Base-by-base conservation (phyloP, 1,140 invertebrate genomes). In the Dendrolimus punctatus region DNA sequence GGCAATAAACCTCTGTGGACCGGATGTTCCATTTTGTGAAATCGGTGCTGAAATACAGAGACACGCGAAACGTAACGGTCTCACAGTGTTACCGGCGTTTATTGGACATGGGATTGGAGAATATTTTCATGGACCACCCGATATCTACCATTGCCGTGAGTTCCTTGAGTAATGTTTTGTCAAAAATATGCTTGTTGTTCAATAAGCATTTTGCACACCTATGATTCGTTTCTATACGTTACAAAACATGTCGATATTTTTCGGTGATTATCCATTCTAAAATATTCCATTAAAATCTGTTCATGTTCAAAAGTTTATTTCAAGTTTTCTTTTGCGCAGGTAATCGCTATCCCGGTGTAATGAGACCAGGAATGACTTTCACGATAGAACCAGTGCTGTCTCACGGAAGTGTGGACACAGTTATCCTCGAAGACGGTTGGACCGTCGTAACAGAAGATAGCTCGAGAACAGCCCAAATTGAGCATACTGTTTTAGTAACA, bases 61-160 rank as follows among this genome's bases (percentile, higher is more conserved):
- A 53, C 88, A 88, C 59, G 95, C 95, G 8, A 80, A 88, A 52
- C 77, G 88, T 54, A 77, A 90, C 47, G 90, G 91, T 0, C 92
- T 91, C 40, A 88, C 87, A 60, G 91, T 98, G 6, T 85, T 98
- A 44, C 93, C 94, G 7, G 89, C 90, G 41, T 95, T 98, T 76
- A 91, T 92, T 64, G 97, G 97, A 0, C 97, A 99, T 89, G 97
- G 97, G 0, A 98, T 99, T 71, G 96, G 97, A 0, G 83, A 83
- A 58, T 96, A 96, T 76, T 98, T 99, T 76, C 97, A 99, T 87
- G 96, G 95, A 5, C 92, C 93, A 4, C 97, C 97, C 23, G 93
- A 97, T 67, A 95, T 99, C 62, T 92, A 90, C 73, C 96, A 98
- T 75, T 90, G 89, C 61, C 76, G 92, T 93, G 88, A 71, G 75